Base-by-base conservation (phyloP, 2,888 invertebrate species). In the Chymomyza fuscimana region DNA sequence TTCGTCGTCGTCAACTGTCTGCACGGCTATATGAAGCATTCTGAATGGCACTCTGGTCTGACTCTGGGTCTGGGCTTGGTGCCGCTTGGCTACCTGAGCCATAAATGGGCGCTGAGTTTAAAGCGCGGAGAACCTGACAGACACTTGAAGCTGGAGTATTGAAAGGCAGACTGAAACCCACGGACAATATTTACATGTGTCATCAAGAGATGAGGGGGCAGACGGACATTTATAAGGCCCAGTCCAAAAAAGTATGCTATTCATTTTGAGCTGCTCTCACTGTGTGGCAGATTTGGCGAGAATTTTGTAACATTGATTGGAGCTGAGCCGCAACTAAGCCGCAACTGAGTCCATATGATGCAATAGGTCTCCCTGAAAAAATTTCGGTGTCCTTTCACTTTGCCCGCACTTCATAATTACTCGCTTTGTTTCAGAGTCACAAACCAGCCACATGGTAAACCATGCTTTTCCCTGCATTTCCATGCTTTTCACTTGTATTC, bases 381-480 rank as follows among this genome's bases (percentile, higher is more conserved):
- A 40, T 2, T 4, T 1, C 6, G 12, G 1, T 46, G 12, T 10
- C 12, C 40, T 46, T 46, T 46, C 40, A 65, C 68, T 72, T 68
- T 67, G 58, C 70, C 62, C 74, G 66, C 81, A 74, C 69, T 74
- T 77, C 69, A 58, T 70, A 80, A 80, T 72, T 72, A 70, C 66
- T 64, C 69, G 71, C 60, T 36, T 60, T 60, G 32, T 60, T 60
- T 36, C 7, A 32, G 40, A n/a, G 15, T 46, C 40, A 46, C 12
- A 46, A 46, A 46, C 54, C 54, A 54, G n/a, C 54, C 54, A 54
- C 54, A 46, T 46, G 40, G 12, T 46, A 46, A 46, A 46, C 40
- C 12, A 10, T 12, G 40, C 12, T 12, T 46, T 46, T 12, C 40
- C 12, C 12, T 46, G 40, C 40, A 46, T 46, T 46, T 46, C 40